Base-by-base conservation (phyloP, 2,797 vertebrate genomes). In the Lacerta viridis region DNA sequence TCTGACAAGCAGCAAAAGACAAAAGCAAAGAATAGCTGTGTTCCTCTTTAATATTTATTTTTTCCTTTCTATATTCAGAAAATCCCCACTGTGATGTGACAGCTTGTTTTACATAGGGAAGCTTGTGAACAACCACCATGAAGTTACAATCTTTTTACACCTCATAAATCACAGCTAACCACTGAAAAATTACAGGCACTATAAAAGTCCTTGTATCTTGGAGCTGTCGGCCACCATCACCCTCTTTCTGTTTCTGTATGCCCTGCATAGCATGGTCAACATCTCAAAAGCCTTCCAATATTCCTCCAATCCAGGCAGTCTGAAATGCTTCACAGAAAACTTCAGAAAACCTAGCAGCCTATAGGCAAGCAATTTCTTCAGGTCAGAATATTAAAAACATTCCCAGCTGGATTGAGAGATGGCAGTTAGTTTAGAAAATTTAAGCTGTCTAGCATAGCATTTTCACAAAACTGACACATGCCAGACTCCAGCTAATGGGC, bases 101-200 rank as follows among this genome's bases (percentile, higher is more conserved):
- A 87, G 87, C 43, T 89, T 82, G 78, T 72, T 83, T 78, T 71
- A 90, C 18, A 61, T 68, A 61, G 10, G 75, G 59, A 90, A 76
- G 59, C 91, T 87, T 23, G 1, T 89, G 77, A 91, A 88, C 59
- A 74, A 71, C 46, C 75, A 29, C 59, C 83, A 80, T 41, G 83
- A 89, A 71, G 74, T 84, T 90, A 87, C 86, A 86, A 80, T 59
- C 74, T 74, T 50, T 69, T 85, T 87, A 86, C 81, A 68, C 82
- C 86, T 90, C 82, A 89, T 87, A 84, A 92, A 91, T 90, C 90
- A 92, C 79, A 83, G 87, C 68, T 81, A 78, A 78, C 86, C 81
- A 78, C 43, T 68, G 77, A 87, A 91, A 84, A 88, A 50, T 50
- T 66, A 29, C 13, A 80, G 29, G 36, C 0, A 78, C 25, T 84